These are phyloP conservation scores for Agrochola circellaris DNA, from an alignment of 2,888 invertebrate genomes.

Conservation along the genomic window DNA sequence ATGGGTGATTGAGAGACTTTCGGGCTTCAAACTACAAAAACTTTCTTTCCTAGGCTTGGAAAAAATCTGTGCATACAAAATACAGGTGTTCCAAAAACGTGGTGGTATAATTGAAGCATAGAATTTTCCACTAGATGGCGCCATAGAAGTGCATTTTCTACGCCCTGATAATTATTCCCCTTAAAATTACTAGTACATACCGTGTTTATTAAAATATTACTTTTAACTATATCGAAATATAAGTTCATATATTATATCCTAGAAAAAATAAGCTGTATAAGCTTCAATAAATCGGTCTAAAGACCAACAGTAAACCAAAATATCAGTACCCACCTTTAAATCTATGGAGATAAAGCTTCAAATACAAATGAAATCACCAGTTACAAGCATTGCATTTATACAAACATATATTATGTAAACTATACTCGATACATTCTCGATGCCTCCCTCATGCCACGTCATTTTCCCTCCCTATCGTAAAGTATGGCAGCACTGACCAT, in stretches of 20 bases:
- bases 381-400: not conserved
- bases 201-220: not conserved
- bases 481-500: slow-evolving; percentile 62
- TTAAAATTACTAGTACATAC: not conserved
- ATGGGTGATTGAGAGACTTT: not conserved
- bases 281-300: not conserved
- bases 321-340: not conserved
- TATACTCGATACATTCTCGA: slow-evolving; percentile 27
- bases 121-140: slow-evolving; percentile 37
- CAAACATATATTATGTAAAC: not conserved
- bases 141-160: not conserved
- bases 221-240: not conserved
- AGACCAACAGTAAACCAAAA: not conserved
- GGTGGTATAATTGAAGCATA: not conserved
- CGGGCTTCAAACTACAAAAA: not conserved
- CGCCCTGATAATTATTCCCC: too few species aligned
- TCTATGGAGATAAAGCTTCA: not conserved
- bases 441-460: slow-evolving; percentile 51
- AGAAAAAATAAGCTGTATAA: not conserved
- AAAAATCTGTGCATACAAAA: not conserved
- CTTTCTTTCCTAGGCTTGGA: not conserved
- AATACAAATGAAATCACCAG: not conserved
- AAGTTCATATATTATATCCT: not conserved
- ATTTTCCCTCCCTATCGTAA: slow-evolving; percentile 43
- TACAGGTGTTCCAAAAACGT: not conserved